Percentiles rank a stretch among this genome's conserved stretches.
These are phyloP conservation scores for Hyppa rectilinea DNA, from an alignment of 2,888 invertebrate species.

Conservation along the genomic window DNA sequence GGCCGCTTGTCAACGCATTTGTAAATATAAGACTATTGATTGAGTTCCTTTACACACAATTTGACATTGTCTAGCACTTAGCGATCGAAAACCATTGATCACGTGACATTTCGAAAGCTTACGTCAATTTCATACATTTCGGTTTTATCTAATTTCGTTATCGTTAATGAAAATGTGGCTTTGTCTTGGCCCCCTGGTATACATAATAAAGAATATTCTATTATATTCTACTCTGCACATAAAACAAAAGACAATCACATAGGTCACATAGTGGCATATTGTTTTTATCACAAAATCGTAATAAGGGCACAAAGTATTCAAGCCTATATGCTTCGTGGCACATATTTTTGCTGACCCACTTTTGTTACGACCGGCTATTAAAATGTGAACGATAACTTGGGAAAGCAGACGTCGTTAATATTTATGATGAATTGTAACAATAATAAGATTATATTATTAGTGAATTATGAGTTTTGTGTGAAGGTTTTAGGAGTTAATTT, in stretches of 20 bases:
- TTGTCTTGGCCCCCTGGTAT: no score
- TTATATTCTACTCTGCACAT: no score
- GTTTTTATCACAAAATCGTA: constrained; percentile 19
- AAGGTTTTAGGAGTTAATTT: constrained; percentile 7
- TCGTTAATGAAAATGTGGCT: no score
- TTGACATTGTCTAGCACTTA: no score
- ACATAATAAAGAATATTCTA: no score
- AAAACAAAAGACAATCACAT: constrained; percentile 44
- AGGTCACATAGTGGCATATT: neutral
- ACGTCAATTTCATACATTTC: no score
- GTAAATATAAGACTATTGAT: no score
- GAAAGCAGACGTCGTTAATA: constrained; percentile 69
- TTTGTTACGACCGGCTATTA: constrained; percentile 71
- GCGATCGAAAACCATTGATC: no score
- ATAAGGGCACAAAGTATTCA: constrained; percentile 35
- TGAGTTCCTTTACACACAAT: no score
- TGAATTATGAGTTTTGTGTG: constrained; percentile 41
- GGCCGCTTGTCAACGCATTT: no score
- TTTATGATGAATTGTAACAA: constrained; percentile 63
- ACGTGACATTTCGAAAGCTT: no score
- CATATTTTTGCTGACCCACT: constrained; percentile 76
- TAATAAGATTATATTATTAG: constrained; percentile 51
- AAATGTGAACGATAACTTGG: constrained; percentile 70
- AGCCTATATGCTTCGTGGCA: constrained; percentile 51
- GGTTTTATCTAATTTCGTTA: no score